Base-by-base conservation (phyloP, 1,140 invertebrate species). In the Neodiprion pinetum region DNA sequence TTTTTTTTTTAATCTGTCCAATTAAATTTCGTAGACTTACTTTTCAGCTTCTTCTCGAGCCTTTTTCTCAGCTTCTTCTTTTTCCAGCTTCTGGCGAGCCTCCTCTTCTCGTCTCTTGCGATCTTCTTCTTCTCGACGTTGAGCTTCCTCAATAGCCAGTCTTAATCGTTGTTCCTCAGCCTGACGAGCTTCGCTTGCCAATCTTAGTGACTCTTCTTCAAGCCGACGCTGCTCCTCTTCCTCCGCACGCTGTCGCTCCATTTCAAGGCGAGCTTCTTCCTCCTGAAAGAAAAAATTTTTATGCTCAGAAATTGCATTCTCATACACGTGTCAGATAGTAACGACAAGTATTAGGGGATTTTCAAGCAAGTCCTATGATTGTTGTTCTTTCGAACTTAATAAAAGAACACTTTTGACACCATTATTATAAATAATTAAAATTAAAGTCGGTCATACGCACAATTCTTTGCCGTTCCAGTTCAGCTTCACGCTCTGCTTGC, bases 401-500 rank as follows among this genome's bases (percentile, higher is more conserved):
- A 40, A 40, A 40, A 4, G 28, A 40, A 40, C 28, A 40, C 28
- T 40, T 40, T 40, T 0, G 5, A 40, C 28, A 40, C 28, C 28
- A 40, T 40, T 40, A 40, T 40, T 40, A 40, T 40, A 1, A 40
- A 40, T 40, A 40, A 23, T 2, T 9, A 75, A 40, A 40, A 40
- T 5, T 40, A 40, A 40, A 40, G 28, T 40, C 28, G 28, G 28
- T 40, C 28, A 40, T 40, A 84, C 84, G 75, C 84, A 91, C 91
- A 80, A 90, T 90, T 89, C 94, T 90, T 83, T 93, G 92, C 75
- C 95, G 89, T 87, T 96, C 95, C 40, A 94, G 86, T 88, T 96
- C 95, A 12, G 95, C 94, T 89, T 96, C 94, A 75, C 93, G 87
- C 90, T 97, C 96, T 67, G 95, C 93, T 86, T 96, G 95, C 88